Evolutionary conservation across 2,113 vertebrate genomes (phyloP).

Genomic region (Cyanocitta stelleri): DNA sequence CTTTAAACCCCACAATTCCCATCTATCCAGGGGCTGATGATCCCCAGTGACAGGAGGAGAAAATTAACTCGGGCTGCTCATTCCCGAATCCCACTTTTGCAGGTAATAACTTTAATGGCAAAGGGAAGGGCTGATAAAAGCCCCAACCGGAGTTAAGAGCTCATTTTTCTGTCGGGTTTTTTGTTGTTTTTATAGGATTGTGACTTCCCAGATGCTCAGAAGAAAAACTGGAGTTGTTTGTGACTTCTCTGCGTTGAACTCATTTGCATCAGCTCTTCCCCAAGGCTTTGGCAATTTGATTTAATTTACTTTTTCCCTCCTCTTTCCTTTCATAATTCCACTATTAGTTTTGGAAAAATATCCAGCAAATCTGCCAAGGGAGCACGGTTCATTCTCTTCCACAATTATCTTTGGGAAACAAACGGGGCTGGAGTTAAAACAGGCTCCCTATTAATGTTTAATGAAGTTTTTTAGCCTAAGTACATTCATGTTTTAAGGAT

Average conservation of each 20-base stretch:
- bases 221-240: background rate
- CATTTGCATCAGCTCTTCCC: constrained; percentile 26
- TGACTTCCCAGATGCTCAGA: background rate
- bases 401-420: constrained; percentile 22
- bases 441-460: background rate
- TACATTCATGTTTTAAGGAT: background rate
- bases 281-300: constrained; percentile 11
- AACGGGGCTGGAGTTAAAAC: background rate
- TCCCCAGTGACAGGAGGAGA: background rate
- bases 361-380: background rate
- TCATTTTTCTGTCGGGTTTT: rapidly evolving
- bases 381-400: background rate
- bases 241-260: background rate
- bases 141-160: background rate
- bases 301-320: constrained; percentile 36
- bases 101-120: background rate
- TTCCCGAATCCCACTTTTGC: background rate
- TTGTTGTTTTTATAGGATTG: background rate
- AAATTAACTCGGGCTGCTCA: background rate
- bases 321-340: background rate
- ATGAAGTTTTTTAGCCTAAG: constrained; percentile 20
- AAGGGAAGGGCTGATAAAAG: background rate
- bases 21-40: background rate
- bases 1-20: background rate
- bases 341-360: background rate